Conservation (phyloP, 2,888 invertebrate species). For the Heliconius cydno region DNA sequence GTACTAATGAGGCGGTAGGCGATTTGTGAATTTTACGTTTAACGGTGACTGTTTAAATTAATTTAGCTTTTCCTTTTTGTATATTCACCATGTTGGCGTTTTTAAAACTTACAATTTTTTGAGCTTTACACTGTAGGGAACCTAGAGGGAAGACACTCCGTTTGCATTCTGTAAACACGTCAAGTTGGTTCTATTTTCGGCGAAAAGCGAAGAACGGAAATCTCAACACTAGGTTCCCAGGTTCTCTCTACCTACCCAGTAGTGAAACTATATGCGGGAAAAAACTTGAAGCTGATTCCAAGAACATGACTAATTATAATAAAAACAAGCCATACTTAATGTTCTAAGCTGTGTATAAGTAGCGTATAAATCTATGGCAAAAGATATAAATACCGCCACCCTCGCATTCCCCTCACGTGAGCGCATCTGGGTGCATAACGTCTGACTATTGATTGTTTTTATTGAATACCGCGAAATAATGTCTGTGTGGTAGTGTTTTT, state of each 20-base stretch:
- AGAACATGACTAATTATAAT: neutral
- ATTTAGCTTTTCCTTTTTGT: neutral
- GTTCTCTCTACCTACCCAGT: too few relatives aligned
- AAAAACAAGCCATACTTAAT: neutral
- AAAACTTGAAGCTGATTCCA: neutral
- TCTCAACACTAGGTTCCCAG: too few relatives aligned
- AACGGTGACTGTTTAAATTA: neutral
- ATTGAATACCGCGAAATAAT: slow-evolving; percentile 15
- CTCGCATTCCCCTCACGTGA: slow-evolving; percentile 62
- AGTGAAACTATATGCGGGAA: neutral
- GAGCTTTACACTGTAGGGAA: too few relatives aligned
- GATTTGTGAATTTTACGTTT: neutral
- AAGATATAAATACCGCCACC: slow-evolving; percentile 63
- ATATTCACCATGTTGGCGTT: neutral
- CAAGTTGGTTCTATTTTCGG: neutral
- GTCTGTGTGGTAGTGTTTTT: slow-evolving; percentile 18
- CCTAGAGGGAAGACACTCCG: too few relatives aligned
- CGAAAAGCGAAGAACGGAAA: too few relatives aligned
- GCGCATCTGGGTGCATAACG: slow-evolving; percentile 55
- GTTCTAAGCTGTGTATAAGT: slow-evolving; percentile 1
- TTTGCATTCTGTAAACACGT: too few relatives aligned
- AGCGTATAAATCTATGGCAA: slow-evolving; percentile 44
- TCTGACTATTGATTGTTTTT: slow-evolving; percentile 54
- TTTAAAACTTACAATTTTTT: too few relatives aligned
- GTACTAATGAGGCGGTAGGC: neutral